Conservation (phyloP, 2,888 invertebrate species). For the Pandemis corylana region DNA sequence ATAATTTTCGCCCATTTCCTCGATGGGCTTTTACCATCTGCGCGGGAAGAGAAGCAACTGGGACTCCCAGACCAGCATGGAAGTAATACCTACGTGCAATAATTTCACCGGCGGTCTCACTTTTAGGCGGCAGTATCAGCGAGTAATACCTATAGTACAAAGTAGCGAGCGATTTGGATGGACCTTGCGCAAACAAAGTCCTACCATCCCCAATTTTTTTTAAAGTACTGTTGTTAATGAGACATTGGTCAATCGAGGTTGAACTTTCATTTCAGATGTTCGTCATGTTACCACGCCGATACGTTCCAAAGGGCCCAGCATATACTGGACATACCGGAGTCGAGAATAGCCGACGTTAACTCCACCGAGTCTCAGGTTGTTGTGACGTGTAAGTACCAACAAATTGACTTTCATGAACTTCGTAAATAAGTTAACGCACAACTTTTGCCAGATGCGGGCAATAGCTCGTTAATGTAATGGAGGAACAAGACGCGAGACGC, state of each 20-base stretch:
- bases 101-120: too few relatives aligned
- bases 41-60: too few relatives aligned
- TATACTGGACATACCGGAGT: constrained; percentile 83
- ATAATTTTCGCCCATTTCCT: too few relatives aligned
- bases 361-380: constrained; percentile 63
- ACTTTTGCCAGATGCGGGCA: background rate
- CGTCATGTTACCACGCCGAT: constrained; percentile 83
- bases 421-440: background rate
- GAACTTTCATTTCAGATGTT: constrained; percentile 75
- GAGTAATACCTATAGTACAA: too few relatives aligned
- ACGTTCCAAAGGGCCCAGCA: constrained; percentile 86
- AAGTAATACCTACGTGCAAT: too few relatives aligned
- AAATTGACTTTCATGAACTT: constrained; percentile 28
- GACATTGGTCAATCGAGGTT: background rate
- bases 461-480: constrained; percentile 7
- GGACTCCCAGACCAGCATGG: too few relatives aligned
- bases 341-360: constrained; percentile 60
- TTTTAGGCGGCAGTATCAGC: too few relatives aligned
- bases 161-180: too few relatives aligned
- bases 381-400: constrained; percentile 82
- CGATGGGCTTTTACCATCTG: too few relatives aligned
- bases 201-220: too few relatives aligned
- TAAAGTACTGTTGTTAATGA: background rate
- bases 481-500: background rate
- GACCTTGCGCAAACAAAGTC: too few relatives aligned